Percentiles rank a stretch among this genome's conserved stretches.
These are phyloP conservation scores for Notoglanidium macrostoma DNA, from an alignment of 2,797 vertebrate genomes.

Conservation along the genomic window DNA sequence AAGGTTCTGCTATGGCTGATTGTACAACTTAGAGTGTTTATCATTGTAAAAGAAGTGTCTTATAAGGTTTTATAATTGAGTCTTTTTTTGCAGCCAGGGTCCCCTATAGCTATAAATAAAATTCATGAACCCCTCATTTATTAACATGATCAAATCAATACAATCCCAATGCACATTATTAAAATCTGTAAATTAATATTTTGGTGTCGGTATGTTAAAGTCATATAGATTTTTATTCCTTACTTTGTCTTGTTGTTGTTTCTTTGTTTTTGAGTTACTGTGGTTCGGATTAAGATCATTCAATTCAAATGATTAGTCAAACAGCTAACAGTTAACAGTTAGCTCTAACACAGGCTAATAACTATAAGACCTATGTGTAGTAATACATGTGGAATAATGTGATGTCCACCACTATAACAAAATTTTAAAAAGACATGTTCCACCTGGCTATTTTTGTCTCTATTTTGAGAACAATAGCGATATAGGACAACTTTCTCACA, in stretches of 20 bases:
- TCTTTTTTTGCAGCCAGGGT: background rate
- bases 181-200: background rate
- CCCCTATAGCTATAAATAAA: background rate
- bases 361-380: background rate
- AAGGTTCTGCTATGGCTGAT: background rate
- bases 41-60: background rate
- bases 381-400: background rate
- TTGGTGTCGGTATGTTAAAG: background rate
- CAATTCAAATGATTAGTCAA: background rate
- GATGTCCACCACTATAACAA: background rate
- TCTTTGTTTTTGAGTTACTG: background rate
- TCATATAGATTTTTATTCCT: background rate
- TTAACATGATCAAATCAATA: background rate
- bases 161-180: background rate
- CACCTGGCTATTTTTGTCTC: background rate
- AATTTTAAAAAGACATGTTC: background rate
- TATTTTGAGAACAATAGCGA: background rate
- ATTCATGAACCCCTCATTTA: background rate
- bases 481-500: background rate
- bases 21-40: background rate
- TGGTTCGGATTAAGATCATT: background rate
- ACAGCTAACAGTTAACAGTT: no score
- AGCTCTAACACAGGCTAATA: background rate
- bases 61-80: background rate
- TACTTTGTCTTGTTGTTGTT: background rate